Percentiles rank a stretch among this genome's conserved stretches.
These are phyloP conservation scores for Drosophila tropicalis DNA, from an alignment of 1,140 invertebrate genomes.

Conservation along the genomic window DNA sequence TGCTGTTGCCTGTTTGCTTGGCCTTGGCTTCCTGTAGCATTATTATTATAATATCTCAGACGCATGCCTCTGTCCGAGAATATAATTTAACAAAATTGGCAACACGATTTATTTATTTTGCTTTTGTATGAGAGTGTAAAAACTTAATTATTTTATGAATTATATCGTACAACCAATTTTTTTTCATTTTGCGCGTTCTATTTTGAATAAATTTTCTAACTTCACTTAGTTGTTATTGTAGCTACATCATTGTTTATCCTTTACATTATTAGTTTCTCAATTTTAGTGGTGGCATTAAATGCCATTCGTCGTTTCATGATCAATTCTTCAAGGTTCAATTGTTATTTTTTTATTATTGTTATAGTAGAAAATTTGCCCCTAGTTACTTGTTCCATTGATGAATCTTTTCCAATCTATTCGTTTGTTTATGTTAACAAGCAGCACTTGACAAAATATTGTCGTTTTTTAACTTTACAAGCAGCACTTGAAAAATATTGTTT, in stretches of 20 bases:
- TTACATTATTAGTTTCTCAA: slow-evolving; percentile 51
- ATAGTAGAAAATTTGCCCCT: not conserved
- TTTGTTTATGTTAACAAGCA: slow-evolving; percentile 4
- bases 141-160: slow-evolving; percentile 22
- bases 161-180: slow-evolving; percentile 47
- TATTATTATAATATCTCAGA: not conserved
- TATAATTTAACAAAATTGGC: slow-evolving; percentile 8
- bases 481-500: not conserved
- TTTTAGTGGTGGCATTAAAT: slow-evolving; percentile 70
- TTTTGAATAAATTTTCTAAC: slow-evolving; percentile 73
- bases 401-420: too few relatives aligned
- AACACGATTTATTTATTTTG: not conserved
- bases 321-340: slow-evolving; percentile 70
- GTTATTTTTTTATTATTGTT: slow-evolving; percentile 63
- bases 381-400: too few relatives aligned
- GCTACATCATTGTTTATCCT: slow-evolving; percentile 61
- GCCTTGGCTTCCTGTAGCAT: not conserved
- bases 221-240: slow-evolving; percentile 62
- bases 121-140: slow-evolving; percentile 1
- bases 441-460: not conserved
- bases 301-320: slow-evolving; percentile 76
- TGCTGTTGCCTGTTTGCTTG: not conserved
- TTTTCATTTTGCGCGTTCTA: slow-evolving; percentile 30
- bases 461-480: slow-evolving; percentile 22
- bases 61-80: not conserved